Percentiles rank a stretch among this genome's conserved stretches.
Conservation (phyloP, 2,797 vertebrate genomes). For the Melanotaenia pygmaea region DNA sequence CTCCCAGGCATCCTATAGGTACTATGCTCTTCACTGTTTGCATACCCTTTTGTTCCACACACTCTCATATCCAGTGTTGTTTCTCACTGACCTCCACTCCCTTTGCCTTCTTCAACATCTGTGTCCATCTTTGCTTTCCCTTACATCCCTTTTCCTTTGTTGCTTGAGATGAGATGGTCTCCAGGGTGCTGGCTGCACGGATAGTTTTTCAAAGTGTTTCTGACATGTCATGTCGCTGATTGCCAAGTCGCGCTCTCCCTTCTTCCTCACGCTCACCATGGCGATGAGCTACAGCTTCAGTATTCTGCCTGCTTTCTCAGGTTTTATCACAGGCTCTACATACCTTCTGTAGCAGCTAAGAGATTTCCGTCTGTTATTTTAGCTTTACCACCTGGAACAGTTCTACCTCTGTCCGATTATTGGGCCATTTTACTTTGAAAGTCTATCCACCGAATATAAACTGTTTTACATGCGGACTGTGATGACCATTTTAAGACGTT, state of each 20-base stretch:
- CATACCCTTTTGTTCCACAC: conserved; percentile 46
- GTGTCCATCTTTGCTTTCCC: conserved; percentile 68
- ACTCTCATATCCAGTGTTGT: conserved; percentile 61
- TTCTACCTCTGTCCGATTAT: background rate
- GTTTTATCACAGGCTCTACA: background rate
- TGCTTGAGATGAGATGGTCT: conserved; percentile 55
- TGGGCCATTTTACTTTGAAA: background rate
- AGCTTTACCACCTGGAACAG: background rate
- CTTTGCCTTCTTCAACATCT: conserved; percentile 30
- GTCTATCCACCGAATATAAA: background rate
- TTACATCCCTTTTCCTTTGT: conserved; percentile 37
- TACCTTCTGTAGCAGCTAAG: background rate
- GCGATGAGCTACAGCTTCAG: conserved; percentile 22
- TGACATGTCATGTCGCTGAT: conserved; percentile 41
- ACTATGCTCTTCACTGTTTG: conserved; percentile 60
- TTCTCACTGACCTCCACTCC: conserved; percentile 42
- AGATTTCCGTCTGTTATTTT: background rate
- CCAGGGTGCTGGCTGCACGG: conserved; percentile 41
- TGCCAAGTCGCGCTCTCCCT: conserved; percentile 19
- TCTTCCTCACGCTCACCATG: conserved; percentile 48
- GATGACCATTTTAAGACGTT: too few relatives aligned
- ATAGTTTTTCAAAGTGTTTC: conserved; percentile 34
- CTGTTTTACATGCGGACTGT: too few relatives aligned
- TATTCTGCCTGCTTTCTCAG: background rate
- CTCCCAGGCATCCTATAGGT: conserved; percentile 65